A percentile compares a stretch with the other conserved stretches of the same genome.
Conservation (phyloP, 2,888 invertebrate species). For the Gibbula magus region DNA sequence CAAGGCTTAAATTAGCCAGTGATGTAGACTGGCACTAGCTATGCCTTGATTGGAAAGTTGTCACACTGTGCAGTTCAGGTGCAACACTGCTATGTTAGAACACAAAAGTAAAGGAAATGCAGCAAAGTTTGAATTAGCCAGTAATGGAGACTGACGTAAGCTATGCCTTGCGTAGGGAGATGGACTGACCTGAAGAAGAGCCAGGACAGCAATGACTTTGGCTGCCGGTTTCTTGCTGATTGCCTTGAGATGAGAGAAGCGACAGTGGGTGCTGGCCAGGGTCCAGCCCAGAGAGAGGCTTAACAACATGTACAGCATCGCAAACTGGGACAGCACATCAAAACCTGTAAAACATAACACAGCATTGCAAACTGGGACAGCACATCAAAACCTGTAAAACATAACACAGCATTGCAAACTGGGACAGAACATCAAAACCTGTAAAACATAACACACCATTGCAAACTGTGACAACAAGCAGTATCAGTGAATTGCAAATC, state of each 20-base stretch:
- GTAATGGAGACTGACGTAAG: too few relatives aligned
- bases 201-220: constrained; percentile 64
- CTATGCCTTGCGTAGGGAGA: too few relatives aligned
- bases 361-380: constrained; percentile 71
- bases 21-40: too few relatives aligned
- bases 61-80: not conserved
- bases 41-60: not conserved
- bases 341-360: constrained; percentile 59
- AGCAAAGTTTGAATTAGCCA: too few relatives aligned
- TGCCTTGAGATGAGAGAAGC: constrained; percentile 60
- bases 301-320: constrained; percentile 71
- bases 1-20: too few relatives aligned
- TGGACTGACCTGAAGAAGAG: constrained; percentile 61
- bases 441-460: too few relatives aligned
- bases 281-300: constrained; percentile 71
- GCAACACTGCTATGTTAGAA: not conserved
- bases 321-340: constrained; percentile 70
- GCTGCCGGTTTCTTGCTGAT: constrained; percentile 67
- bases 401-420: too few relatives aligned
- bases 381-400: constrained; percentile 54
- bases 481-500: too few relatives aligned
- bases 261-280: constrained; percentile 62
- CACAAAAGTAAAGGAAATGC: too few relatives aligned
- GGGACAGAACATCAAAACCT: constrained; percentile 49
- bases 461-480: too few relatives aligned